Base-by-base conservation (phyloP, 1,140 invertebrate species). In the Tyrophagus putrescentiae region DNA sequence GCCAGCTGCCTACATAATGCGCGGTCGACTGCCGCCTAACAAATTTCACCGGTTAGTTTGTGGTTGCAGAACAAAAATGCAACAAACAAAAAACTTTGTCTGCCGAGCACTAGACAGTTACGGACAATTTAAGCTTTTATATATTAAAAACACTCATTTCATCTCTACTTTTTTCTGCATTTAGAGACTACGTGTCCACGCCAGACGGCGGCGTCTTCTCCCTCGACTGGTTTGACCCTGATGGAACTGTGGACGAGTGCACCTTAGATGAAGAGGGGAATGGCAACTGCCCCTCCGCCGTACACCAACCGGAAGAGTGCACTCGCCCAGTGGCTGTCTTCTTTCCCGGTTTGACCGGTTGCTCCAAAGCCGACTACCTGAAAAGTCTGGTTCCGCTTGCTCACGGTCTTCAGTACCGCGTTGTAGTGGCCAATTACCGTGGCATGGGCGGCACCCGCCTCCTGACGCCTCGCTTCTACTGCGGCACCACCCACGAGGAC, bases 161-260 rank as follows among this genome's bases (percentile, higher is more conserved):
- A 74, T 66, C 76, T 79, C 79, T 16, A 52, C n/a, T 16, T 52
- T 1, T 21, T 11, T 28, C 23, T 52, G 32, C 18, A 48, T 48
- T 21, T 67, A 85, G 86, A 64, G 83, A 90, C 75, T 78, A 88
- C 59, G 68, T 91, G 54, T 72, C 73, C 25, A 70, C 88, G 44
- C 76, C 79, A 44, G 87, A 91, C 75, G 86, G 85, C 16, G 88
- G 87, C 3, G 78, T 86, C 72, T 79, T 91, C 18, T 83, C 82
- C 3, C 72, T 92, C 44, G 87, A 92, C 73, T 90, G 85, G 85
- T 62, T 62, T 16, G 64, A 71, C 11, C 67, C 66, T 18, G 28
- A 34, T 11, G 52, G 25, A n/a, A n/a, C n/a, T n/a, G n/a, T n/a
- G 32, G 31, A n/a, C n/a, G 3, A 54, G 66, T 72, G 9, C 21